Evolutionary conservation across 2,888 invertebrate species (phyloP).

Genomic region (Perizoma flavofasciatum): DNA sequence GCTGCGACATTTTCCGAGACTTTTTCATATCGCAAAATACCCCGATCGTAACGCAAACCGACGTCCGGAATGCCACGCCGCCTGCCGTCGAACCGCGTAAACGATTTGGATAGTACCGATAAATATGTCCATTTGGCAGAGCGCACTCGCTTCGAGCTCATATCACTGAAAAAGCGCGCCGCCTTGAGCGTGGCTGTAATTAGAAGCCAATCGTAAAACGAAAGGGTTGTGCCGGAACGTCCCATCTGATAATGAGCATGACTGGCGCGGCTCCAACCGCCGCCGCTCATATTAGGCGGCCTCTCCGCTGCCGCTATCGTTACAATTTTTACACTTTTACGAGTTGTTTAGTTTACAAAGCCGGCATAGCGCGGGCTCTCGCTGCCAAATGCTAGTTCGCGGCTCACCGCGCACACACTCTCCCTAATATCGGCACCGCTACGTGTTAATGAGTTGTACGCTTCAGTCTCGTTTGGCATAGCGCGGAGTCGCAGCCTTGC

Average conservation of each 20-base stretch:
- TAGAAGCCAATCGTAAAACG: slow-evolving; percentile 83
- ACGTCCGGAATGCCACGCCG: slow-evolving; percentile 52
- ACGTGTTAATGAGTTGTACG: slow-evolving; percentile 78
- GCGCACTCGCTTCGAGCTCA: slow-evolving; percentile 55
- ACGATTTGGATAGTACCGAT: slow-evolving; percentile 69
- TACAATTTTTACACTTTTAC: slow-evolving; percentile 84
- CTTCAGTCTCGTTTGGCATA: slow-evolving; percentile 72
- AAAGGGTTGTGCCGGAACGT: slow-evolving; percentile 78
- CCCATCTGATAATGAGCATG: slow-evolving; percentile 82
- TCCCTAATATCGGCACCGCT: slow-evolving; percentile 71
- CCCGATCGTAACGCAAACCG: slow-evolving; percentile 56
- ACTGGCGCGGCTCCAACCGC: slow-evolving; percentile 80
- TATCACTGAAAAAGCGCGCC: slow-evolving; percentile 73
- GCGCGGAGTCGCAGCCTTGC: slow-evolving; percentile 35
- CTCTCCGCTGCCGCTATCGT: slow-evolving; percentile 72
- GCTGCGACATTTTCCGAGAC: slow-evolving; percentile 69
- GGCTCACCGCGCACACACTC: slow-evolving; percentile 76
- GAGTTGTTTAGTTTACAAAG: slow-evolving; percentile 81
- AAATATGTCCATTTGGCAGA: slow-evolving; percentile 79
- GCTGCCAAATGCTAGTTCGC: slow-evolving; percentile 82
- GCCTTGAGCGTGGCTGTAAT: slow-evolving; percentile 81
- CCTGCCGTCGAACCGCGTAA: slow-evolving; percentile 63
- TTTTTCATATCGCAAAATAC: slow-evolving; percentile 75
- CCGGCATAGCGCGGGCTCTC: slow-evolving; percentile 65
- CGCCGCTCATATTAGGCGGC: slow-evolving; percentile 78